Conservation (phyloP, 2,797 vertebrate genomes). For the Denticeps clupeoides region DNA sequence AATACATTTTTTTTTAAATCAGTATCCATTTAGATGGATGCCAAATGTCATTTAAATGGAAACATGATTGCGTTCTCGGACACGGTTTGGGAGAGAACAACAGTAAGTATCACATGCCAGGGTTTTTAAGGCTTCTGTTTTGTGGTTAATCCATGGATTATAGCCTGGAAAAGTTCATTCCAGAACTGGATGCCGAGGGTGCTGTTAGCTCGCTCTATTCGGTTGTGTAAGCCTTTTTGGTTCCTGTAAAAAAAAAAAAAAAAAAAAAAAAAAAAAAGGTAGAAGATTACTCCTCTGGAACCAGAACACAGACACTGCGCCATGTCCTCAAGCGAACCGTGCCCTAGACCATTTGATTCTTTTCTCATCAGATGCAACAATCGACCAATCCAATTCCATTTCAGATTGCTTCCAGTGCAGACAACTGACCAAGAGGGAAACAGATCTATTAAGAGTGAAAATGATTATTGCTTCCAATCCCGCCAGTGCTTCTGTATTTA, state of each 20-base stretch:
- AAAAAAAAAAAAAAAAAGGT: too few relatives aligned
- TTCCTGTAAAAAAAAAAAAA: too few relatives aligned
- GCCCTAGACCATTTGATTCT: constrained; percentile 7
- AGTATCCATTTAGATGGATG: too few relatives aligned
- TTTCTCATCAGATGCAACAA: not conserved
- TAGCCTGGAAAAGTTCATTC: constrained; percentile 52
- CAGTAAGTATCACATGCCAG: not conserved
- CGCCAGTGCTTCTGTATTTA: too few relatives aligned
- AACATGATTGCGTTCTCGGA: not conserved
- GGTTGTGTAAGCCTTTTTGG: constrained; percentile 45
- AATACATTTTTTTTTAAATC: too few relatives aligned
- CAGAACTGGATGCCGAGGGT: constrained; percentile 35
- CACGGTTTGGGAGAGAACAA: not conserved
- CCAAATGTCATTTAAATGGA: not conserved
- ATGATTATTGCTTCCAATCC: too few relatives aligned
- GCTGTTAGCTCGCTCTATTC: constrained; percentile 36
- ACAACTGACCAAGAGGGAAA: too few relatives aligned
- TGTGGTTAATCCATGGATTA: constrained; percentile 47
- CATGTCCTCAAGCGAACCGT: not conserved
- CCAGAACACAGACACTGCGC: not conserved
- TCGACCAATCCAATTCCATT: not conserved
- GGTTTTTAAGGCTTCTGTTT: constrained; percentile 36
- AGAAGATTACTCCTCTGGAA: constrained; percentile 39
- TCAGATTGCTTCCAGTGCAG: not conserved
- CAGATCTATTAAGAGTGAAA: too few relatives aligned